Evolutionary conservation across 2,113 vertebrate species (phyloP).

Genomic region (Poicephalus gulielmi): DNA sequence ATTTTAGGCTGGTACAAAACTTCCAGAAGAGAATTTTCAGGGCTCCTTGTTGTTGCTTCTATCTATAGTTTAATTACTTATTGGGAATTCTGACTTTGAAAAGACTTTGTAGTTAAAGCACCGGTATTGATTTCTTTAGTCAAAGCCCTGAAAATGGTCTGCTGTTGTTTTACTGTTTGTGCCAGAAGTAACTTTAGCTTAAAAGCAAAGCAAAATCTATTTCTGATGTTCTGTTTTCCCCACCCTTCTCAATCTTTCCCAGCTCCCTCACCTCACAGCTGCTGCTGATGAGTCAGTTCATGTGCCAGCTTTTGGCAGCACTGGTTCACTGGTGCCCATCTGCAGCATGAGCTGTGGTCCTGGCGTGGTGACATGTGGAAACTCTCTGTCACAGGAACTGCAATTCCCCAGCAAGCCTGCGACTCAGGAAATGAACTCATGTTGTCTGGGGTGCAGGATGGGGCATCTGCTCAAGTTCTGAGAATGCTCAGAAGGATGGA

Average conservation of each 20-base stretch:
- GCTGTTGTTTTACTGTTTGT: not conserved
- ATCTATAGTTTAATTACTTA: not conserved
- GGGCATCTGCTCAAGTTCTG: not conserved
- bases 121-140: not conserved
- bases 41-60: not conserved
- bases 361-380: not conserved
- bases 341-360: not conserved
- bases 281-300: accelerated
- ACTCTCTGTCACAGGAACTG: not conserved
- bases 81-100: not conserved
- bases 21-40: not conserved
- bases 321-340: not conserved
- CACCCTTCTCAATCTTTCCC: not conserved
- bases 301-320: not conserved
- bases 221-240: not conserved
- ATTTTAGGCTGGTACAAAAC: not conserved
- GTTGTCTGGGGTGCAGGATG: not conserved
- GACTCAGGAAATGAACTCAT: not conserved
- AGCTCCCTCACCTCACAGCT: not conserved
- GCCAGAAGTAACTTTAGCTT: not conserved
- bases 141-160: not conserved
- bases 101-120: not conserved
- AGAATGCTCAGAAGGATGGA: not conserved
- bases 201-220: not conserved
- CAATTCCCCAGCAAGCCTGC: not conserved